Evolutionary conservation across 2,888 invertebrate genomes (phyloP).

Genomic region (Tachina fera): DNA sequence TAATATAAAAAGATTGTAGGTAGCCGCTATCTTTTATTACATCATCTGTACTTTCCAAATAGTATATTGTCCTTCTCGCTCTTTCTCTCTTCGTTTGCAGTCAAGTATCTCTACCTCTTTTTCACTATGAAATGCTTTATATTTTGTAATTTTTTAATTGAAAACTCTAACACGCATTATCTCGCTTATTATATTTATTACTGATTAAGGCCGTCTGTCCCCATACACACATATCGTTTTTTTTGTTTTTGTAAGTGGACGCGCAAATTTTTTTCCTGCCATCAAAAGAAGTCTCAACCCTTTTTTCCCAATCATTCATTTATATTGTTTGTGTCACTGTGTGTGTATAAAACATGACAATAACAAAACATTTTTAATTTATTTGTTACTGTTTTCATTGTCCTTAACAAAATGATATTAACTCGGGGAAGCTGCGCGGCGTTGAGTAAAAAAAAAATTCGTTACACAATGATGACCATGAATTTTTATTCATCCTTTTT

Average conservation of each 20-base stretch:
- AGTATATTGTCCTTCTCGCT: background rate
- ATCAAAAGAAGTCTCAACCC: constrained; percentile 56
- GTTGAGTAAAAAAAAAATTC: constrained; percentile 41
- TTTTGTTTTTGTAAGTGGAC: constrained; percentile 61
- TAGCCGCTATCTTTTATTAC: constrained; percentile 16
- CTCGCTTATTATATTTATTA: constrained; percentile 50
- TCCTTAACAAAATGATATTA: constrained; percentile 58
- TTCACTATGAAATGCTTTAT: background rate
- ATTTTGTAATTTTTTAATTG: constrained; percentile 62
- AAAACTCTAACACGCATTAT: constrained; percentile 64
- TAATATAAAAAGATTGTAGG: background rate
- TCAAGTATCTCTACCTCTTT: background rate
- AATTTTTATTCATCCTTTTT: constrained; percentile 5
- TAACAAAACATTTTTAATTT: constrained; percentile 51
- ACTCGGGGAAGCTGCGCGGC: constrained; percentile 51
- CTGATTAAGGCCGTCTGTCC: background rate
- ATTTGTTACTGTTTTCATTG: constrained; percentile 62
- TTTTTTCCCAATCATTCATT: constrained; percentile 41
- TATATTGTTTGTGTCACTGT: constrained; percentile 3
- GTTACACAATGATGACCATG: constrained; percentile 62
- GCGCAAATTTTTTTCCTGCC: constrained; percentile 41
- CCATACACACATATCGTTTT: background rate
- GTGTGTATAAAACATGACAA: constrained; percentile 36
- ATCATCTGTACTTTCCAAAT: constrained; percentile 38
- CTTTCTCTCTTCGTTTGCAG: background rate